phyloP scores from a whole-genome alignment of 2,113 vertebrate genomes.

The Petaurus breviceps region DNA sequence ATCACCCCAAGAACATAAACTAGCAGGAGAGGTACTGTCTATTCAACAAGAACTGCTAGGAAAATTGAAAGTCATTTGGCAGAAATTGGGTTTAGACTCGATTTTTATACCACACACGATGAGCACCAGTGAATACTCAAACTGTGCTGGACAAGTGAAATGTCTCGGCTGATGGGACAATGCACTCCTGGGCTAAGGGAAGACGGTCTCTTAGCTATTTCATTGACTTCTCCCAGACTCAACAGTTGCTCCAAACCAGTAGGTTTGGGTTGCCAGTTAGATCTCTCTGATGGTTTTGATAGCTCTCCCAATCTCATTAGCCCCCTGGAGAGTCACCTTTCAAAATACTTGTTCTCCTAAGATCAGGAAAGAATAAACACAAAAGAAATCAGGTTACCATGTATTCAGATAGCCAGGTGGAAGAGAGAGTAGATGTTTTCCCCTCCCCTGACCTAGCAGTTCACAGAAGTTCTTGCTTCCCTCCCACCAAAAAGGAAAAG shows the following conservation, averaged over 20 bases:
- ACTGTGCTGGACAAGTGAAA: background rate
- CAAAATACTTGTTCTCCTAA: background rate
- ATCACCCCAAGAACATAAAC: background rate
- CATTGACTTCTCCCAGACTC: background rate
- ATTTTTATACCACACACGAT: background rate
- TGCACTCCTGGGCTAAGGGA: background rate
- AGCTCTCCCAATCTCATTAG: background rate
- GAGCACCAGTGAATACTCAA: background rate
- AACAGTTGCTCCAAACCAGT: background rate
- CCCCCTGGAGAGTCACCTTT: background rate
- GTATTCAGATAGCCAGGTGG: background rate
- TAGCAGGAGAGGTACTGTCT: background rate
- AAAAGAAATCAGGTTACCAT: background rate
- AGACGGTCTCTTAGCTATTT: background rate
- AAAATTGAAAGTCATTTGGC: background rate
- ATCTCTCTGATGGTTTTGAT: background rate
- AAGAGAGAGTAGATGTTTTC: background rate
- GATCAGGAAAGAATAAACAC: background rate
- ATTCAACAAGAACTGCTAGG: background rate
- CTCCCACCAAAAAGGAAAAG: background rate
- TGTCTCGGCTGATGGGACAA: background rate
- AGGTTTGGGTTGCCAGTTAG: background rate
- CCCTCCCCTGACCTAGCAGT: background rate
- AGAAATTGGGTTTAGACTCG: background rate
- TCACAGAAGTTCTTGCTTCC: background rate